phyloP scores from a whole-genome alignment of 2,888 invertebrate species.

The Didymodactylos carnosus region DNA sequence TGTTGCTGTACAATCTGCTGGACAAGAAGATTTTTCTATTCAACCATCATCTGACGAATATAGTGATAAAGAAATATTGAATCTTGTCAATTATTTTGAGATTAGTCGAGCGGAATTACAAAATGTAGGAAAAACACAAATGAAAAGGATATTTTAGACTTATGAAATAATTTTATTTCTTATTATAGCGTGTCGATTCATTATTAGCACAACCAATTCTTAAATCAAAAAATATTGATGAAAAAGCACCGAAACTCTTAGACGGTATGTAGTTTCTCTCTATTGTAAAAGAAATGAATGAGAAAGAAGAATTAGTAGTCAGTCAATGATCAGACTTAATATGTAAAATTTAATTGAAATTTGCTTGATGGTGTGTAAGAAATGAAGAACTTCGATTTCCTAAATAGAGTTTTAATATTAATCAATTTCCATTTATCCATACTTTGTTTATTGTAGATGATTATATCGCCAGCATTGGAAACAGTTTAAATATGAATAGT shows the following conservation, averaged over 20 bases:
- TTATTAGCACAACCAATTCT: background rate
- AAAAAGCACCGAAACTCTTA: background rate
- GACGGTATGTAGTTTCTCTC: background rate
- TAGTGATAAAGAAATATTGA: background rate
- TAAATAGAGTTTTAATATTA: no score
- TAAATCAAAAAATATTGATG: background rate
- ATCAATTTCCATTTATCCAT: no score
- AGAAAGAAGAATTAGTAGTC: no score
- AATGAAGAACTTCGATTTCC: no score
- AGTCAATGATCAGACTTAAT: no score
- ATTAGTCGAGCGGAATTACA: background rate
- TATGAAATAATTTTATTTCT: background rate
- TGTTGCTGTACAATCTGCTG: no score
- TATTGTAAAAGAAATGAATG: no score
- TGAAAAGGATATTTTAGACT: background rate
- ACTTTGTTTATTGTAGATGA: no score
- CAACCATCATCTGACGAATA: background rate
- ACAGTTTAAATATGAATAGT: background rate
- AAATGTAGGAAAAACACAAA: background rate
- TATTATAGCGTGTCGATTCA: background rate
- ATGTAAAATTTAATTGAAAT: no score
- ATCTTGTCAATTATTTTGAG: background rate
- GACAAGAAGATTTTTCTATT: no score
- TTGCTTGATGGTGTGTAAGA: no score
- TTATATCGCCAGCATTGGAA: background rate